Percentiles rank a stretch among this genome's conserved stretches.
These are phyloP conservation scores for Drosophila heteroneura DNA, from an alignment of 2,888 invertebrate species.

Conservation along the genomic window DNA sequence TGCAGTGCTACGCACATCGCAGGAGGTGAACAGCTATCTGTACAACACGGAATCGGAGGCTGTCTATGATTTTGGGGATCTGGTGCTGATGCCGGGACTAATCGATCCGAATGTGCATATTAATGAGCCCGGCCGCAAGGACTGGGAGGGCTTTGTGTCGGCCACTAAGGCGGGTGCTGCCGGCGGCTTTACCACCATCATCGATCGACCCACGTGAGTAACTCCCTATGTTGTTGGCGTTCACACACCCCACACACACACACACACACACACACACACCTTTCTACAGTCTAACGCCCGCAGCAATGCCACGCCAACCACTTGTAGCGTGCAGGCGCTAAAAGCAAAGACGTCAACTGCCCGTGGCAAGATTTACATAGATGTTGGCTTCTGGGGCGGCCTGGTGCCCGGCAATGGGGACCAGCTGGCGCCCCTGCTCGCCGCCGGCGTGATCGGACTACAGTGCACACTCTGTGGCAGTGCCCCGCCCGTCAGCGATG, in stretches of 20 bases:
- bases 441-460: slow-evolving; percentile 90
- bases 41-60: slow-evolving; percentile 86
- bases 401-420: slow-evolving; percentile 88
- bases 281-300: slow-evolving; percentile 21
- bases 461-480: slow-evolving; percentile 90
- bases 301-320: slow-evolving; percentile 91
- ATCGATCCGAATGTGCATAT: slow-evolving; percentile 91
- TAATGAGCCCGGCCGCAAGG: slow-evolving; percentile 90
- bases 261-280: background rate
- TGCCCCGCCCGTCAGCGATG: slow-evolving; percentile 87
- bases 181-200: slow-evolving; percentile 90
- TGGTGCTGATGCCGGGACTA: slow-evolving; percentile 89
- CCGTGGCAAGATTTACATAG: slow-evolving; percentile 87
- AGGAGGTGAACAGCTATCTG: slow-evolving; percentile 86
- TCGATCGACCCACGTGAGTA: slow-evolving; percentile 89
- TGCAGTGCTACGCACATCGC: slow-evolving; percentile 85
- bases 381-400: slow-evolving; percentile 93
- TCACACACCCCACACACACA: slow-evolving; percentile 2
- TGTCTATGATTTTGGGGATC: slow-evolving; percentile 86
- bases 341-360: slow-evolving; percentile 88
- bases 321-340: slow-evolving; percentile 88
- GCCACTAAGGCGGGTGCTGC: slow-evolving; percentile 91
- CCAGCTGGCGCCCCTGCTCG: slow-evolving; percentile 87
- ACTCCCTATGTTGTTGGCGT: slow-evolving; percentile 26
- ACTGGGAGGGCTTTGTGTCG: slow-evolving; percentile 90